These are phyloP conservation scores for Alcedo quadribrachys DNA, from an alignment of 2,797 vertebrate genomes.

Conservation along the genomic window DNA sequence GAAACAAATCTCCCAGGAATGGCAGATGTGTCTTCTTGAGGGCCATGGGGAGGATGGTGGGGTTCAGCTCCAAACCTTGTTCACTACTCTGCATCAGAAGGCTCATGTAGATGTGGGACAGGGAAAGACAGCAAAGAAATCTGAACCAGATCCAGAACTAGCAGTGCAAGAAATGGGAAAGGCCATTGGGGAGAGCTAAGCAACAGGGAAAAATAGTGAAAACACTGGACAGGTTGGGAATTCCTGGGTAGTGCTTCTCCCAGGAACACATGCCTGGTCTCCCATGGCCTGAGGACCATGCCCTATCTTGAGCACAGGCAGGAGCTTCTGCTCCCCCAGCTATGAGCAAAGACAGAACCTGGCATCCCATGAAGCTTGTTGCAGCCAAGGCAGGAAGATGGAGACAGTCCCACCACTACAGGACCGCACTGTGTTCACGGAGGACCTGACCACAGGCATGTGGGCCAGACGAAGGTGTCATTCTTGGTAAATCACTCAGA, in stretches of 20 bases:
- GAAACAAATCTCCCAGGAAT: not conserved
- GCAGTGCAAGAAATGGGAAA: not conserved
- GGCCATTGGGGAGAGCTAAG: not conserved
- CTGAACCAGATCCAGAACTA: not conserved
- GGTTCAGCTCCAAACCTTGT: not conserved
- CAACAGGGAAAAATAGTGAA: not conserved
- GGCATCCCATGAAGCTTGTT: not conserved
- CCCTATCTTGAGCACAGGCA: not conserved
- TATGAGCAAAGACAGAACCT: not conserved
- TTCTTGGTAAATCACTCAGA: not conserved
- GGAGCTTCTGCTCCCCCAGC: not conserved
- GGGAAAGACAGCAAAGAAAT: not conserved
- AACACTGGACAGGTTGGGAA: accelerated
- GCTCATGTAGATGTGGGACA: not conserved
- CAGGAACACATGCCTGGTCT: accelerated
- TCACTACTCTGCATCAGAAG: not conserved
- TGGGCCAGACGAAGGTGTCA: not conserved
- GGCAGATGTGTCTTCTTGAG: not conserved
- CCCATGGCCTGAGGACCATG: not conserved
- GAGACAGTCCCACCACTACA: not conserved
- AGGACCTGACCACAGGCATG: not conserved
- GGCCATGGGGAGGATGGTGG: not conserved
- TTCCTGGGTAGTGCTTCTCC: not conserved
- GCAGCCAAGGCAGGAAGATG: not conserved
- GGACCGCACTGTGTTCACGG: not conserved